Evolutionary conservation across 2,113 vertebrate species (phyloP), one percentile per base, ranked within the genome.

Genomic region (Carassius auratus): DNA sequence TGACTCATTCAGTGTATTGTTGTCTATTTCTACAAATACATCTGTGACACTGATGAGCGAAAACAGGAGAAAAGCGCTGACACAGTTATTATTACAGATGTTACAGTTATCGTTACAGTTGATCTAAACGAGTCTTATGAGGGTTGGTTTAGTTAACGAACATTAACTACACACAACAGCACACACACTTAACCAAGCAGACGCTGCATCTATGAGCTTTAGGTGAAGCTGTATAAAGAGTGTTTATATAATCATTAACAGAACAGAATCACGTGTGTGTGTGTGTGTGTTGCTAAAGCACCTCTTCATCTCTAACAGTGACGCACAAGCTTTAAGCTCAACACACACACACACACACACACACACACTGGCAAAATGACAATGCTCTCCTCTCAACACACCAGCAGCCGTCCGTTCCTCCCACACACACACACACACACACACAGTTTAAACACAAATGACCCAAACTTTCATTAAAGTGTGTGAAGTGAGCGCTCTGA

Each of bases 281-380:
- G n/a, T n/a, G 42, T 64, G 73, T 59, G 81, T 42, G 15, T 62
- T 36, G 66, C 66, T 45, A 45, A 26, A 68, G 64, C 80, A 15
- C 42, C 64, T 30, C 80, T 71, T 68, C 68, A 82, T 33, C 17
- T 26, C 64, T 55, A 76, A 84, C 23, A 66, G 71, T 26, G 19
- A 75, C 33, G 48, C 68, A 73, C 50, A 50, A 55, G 30, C 55
- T n/a, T 73, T 14, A 57, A n/a, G 13, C 50, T 19, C 6, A 36
- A 42, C 76, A 78, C 33, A 61, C 55, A 42, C 55, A 80, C 57
- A 80, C 55, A 36, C 15, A n/a, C 76, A 77, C 76, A 78, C 55
- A 61, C 55, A 42, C 55, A 80, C 33, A 79, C 55, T 4, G 76
- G 30, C 52, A 21, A 33, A 42, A 73, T 42, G 36, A 78, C 50